These are phyloP conservation scores for Chrysomallon squamiferum DNA, from an alignment of 1,140 invertebrate genomes.

Conservation along the genomic window DNA sequence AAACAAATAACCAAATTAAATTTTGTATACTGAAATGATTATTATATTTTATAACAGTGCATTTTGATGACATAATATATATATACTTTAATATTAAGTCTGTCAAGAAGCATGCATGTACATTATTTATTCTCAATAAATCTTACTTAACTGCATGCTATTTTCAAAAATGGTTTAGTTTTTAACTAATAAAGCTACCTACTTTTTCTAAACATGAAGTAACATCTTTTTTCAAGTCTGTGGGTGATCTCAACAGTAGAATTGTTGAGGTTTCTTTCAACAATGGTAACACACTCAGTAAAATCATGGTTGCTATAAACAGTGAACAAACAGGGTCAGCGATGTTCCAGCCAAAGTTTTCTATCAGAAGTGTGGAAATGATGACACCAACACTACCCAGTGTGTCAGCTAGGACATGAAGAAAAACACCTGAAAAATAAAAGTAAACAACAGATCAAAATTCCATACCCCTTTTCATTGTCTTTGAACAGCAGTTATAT, in stretches of 20 bases:
- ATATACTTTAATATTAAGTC: too few species aligned
- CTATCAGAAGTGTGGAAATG: constrained; percentile 70
- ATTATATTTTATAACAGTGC: too few species aligned
- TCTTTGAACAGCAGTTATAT: constrained; percentile 36
- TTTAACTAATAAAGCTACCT: too few species aligned
- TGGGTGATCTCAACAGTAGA: constrained; percentile 62
- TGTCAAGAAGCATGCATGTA: too few species aligned
- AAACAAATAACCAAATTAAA: too few species aligned
- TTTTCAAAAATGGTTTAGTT: too few species aligned
- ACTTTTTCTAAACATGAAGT: constrained; percentile 55
- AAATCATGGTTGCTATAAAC: constrained; percentile 70
- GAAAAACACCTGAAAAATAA: constrained; percentile 68
- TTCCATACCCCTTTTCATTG: too few species aligned
- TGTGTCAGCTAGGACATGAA: constrained; percentile 72
- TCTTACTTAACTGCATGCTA: too few species aligned
- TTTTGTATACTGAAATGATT: too few species aligned
- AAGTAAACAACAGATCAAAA: too few species aligned
- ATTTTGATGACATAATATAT: too few species aligned
- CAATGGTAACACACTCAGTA: constrained; percentile 68
- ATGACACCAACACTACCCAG: constrained; percentile 73
- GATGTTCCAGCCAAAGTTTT: constrained; percentile 70
- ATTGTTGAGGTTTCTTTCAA: constrained; percentile 67
- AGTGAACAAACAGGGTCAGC: constrained; percentile 74
- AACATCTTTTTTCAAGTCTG: constrained; percentile 41
- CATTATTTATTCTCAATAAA: too few species aligned